A percentile compares a stretch with the other conserved stretches of the same genome.
Conservation (phyloP, 2,113 vertebrate species). For the Tragelaphus imberbis region DNA sequence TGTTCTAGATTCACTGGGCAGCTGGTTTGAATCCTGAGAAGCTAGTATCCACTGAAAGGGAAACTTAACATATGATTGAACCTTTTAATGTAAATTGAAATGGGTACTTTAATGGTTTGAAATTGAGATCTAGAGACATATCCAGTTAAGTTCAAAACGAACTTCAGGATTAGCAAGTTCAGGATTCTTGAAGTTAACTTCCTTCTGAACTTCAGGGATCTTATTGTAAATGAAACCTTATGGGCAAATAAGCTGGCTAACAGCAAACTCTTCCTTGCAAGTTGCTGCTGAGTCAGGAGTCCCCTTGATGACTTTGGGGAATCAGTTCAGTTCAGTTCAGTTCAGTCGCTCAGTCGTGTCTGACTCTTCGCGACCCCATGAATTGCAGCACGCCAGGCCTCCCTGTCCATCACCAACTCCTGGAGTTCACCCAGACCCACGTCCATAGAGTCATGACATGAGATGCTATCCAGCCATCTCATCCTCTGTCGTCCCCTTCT, state of each 20-base stretch:
- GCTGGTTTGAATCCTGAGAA: not conserved
- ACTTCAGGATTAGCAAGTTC: not conserved
- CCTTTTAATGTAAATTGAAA: not conserved
- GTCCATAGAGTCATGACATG: no score
- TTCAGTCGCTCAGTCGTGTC: no score
- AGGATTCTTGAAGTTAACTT: not conserved
- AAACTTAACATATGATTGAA: not conserved
- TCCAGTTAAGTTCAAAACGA: not conserved
- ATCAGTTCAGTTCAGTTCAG: no score
- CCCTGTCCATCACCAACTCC: no score
- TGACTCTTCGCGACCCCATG: no score
- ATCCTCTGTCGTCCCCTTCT: no score
- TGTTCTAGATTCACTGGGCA: accelerated
- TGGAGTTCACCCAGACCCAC: no score
- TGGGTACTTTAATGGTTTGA: not conserved
- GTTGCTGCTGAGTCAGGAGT: not conserved
- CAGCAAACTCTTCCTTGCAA: accelerated
- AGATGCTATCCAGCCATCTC: no score
- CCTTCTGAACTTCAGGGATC: not conserved
- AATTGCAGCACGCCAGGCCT: no score
- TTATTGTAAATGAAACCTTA: not conserved
- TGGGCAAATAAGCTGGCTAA: not conserved
- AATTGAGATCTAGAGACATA: not conserved
- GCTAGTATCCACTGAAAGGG: accelerated
- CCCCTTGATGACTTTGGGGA: accelerated